phyloP scores from a whole-genome alignment of 1,140 invertebrate genomes.

The Drosophila lini region DNA sequence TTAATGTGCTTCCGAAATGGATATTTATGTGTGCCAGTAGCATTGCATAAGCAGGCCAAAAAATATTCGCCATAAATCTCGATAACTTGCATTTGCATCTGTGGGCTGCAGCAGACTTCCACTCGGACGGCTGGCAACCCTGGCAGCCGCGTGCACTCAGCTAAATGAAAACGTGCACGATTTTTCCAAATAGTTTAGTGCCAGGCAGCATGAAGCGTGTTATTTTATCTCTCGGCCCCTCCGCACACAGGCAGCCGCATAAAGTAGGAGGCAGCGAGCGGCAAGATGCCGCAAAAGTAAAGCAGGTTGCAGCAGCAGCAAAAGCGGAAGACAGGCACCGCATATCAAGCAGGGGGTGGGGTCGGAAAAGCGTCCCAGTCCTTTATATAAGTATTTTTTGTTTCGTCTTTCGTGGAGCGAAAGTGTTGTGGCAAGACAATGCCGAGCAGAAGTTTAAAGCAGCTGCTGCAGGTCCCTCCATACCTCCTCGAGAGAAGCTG shows the following conservation, averaged over 20 bases:
- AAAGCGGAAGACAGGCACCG: conserved; percentile 62
- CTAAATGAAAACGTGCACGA: conserved; percentile 82
- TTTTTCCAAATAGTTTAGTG: conserved; percentile 76
- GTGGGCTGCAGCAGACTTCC: conserved; percentile 35
- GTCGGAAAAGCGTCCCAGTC: conserved; percentile 16
- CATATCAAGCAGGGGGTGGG: conserved; percentile 62
- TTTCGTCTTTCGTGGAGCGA: conserved; percentile 30
- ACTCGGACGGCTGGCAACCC: conserved; percentile 30
- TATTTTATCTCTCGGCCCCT: conserved; percentile 57
- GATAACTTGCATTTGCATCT: conserved; percentile 52
- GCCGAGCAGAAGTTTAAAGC: conserved; percentile 48
- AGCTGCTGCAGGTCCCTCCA: conserved; percentile 44
- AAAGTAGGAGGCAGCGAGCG: conserved; percentile 40
- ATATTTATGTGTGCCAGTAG: conserved; percentile 49
- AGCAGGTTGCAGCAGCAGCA: conserved; percentile 56
- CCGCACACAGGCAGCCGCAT: conserved; percentile 25
- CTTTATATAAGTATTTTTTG: conserved; percentile 17
- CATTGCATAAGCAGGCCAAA: conserved; percentile 44
- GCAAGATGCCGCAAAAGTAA: conserved; percentile 67
- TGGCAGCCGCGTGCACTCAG: conserved; percentile 74
- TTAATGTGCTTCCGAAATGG: conserved; percentile 22
- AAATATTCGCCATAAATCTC: conserved; percentile 65
- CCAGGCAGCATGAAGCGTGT: conserved; percentile 67
- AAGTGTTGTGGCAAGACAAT: conserved; percentile 60
- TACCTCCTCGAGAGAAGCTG: neutral